Base-by-base conservation (phyloP, 2,888 invertebrate species). In the Siphonodentalium dalli region DNA sequence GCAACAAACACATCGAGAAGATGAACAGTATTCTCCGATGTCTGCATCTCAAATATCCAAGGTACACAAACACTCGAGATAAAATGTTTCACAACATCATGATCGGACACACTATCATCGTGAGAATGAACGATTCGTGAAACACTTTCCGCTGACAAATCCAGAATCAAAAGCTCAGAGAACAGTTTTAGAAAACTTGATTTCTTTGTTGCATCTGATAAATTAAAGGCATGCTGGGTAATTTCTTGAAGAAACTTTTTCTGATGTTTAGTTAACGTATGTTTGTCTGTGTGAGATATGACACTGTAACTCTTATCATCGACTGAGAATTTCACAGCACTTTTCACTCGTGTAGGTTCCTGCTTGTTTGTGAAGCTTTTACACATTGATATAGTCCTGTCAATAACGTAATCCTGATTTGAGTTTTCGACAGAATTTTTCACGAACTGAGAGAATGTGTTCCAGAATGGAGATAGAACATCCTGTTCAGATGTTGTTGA, bases 11-110 rank as follows among this genome's bases (percentile, higher is more conserved):
- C 57, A 31, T 58, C 54, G 9, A 69, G 48, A 15, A 68, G 39
- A 44, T 64, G 58, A 37, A 45, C 57, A 15, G 63, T 49, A 41
- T 28, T 21, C 11, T 34, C 52, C 29, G 42, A 34, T 27, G 29
- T 27, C 21, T 58, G 50, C 9, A 44, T 46, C 42, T 62, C 58
- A 29, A 62, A 54, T 13, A 70, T 37, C 70, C 70, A 70, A 20
- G 68, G 67, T 15, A 70, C 44, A 61, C 68, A 67, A 13, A 70
- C 60, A 51, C 63, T 58, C 51, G 65, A 65, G 34, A 70, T 63
- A 63, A 70, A 70, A 33, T 67, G 65, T 35, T 56, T 54, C 27
- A 62, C 60, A 8, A 58, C 54, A 23, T 58, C 52, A 31, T 65
- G 58, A 18, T 57, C 51, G 20, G 49, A 43, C 3, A 49, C 49